phyloP scores from a whole-genome alignment of 2,113 vertebrate genomes.

The Bos javanicus region DNA sequence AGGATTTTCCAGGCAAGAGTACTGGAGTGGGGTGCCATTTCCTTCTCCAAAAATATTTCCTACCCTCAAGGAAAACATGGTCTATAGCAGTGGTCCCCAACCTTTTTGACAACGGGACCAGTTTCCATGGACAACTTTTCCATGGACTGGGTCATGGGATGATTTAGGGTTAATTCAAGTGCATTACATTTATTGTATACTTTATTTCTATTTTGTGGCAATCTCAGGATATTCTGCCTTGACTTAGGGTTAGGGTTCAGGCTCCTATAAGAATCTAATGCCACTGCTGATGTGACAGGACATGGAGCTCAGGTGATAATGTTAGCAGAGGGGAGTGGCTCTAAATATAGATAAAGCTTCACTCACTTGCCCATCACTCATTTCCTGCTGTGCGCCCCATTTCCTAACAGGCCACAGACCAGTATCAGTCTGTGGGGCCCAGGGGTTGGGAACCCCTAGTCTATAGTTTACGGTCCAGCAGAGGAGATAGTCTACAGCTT shows the following conservation, averaged over 20 bases:
- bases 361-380: neutral
- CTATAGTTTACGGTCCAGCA: neutral
- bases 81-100: neutral
- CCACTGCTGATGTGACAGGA: neutral
- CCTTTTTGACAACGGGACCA: neutral
- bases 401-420: neutral
- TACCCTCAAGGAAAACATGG: neutral
- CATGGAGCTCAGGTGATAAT: neutral
- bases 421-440: neutral
- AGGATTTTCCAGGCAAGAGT: too few species aligned
- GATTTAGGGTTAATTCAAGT: neutral
- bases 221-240: neutral
- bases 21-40: too few species aligned
- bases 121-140: neutral
- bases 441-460: neutral
- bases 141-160: neutral
- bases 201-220: neutral
- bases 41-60: neutral
- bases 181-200: neutral
- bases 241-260: neutral
- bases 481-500: neutral
- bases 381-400: neutral
- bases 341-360: neutral
- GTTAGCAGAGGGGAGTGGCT: neutral
- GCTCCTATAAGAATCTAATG: neutral